These are phyloP conservation scores for Podabrus alpinus DNA, from an alignment of 2,888 invertebrate genomes.

Conservation along the genomic window DNA sequence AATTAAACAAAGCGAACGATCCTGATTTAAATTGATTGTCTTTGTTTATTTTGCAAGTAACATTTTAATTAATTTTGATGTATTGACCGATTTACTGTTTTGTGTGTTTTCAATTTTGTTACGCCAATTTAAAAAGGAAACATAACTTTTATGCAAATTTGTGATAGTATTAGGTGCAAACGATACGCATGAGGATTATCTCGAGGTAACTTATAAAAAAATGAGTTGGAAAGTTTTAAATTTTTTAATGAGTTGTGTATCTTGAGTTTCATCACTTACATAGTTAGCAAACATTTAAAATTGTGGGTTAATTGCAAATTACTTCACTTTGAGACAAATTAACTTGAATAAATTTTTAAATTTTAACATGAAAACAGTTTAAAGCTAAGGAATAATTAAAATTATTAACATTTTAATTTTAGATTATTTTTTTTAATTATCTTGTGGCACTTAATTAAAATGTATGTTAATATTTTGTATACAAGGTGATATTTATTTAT, in stretches of 20 bases:
- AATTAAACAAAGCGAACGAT: constrained; percentile 14
- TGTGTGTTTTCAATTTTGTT: not conserved
- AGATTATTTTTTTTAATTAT: not conserved
- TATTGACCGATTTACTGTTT: constrained; percentile 1
- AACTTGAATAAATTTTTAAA: not conserved
- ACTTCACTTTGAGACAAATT: constrained; percentile 1
- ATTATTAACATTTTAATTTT: not conserved
- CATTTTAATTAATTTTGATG: constrained; percentile 25
- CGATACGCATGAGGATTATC: not conserved
- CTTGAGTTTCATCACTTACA: constrained; percentile 1
- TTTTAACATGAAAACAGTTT: not conserved
- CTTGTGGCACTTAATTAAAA: not conserved
- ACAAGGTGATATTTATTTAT: not conserved
- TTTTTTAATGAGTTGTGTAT: constrained; percentile 13
- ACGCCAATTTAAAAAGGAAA: not conserved
- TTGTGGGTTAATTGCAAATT: constrained; percentile 9
- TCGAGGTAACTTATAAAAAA: constrained; percentile 10
- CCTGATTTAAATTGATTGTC: constrained; percentile 25
- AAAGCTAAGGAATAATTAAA: not conserved
- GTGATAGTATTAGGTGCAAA: not conserved
- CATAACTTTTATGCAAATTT: not conserved
- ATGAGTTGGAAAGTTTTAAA: constrained; percentile 9
- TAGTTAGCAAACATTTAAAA: not conserved
- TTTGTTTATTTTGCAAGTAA: constrained; percentile 26
- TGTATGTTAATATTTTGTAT: not conserved